Conservation (phyloP, 2,113 vertebrate genomes). For the Sisor rabdophorus region DNA sequence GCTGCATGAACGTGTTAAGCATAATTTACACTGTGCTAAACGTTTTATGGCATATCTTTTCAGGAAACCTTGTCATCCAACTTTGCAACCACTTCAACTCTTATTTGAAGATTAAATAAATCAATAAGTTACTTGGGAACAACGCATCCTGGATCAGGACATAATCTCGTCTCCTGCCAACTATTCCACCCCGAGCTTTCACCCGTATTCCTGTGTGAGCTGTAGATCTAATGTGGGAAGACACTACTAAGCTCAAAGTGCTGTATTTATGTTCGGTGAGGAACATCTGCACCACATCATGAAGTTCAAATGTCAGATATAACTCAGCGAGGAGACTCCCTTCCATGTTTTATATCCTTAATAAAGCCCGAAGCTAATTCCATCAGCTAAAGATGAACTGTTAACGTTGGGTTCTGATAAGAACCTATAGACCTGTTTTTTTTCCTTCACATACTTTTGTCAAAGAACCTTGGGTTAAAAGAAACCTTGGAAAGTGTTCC, state of each 20-base stretch:
- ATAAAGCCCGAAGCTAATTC: slow-evolving; percentile 41
- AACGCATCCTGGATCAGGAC: slow-evolving; percentile 35
- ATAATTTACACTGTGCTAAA: slow-evolving; percentile 34
- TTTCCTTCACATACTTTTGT: slow-evolving; percentile 14
- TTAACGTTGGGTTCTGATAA: slow-evolving; percentile 21
- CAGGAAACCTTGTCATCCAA: slow-evolving; percentile 36
- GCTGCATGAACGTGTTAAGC: slow-evolving; percentile 7
- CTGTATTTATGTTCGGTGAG: slow-evolving; percentile 34
- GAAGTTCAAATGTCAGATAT: slow-evolving; percentile 44
- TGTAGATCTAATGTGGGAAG: slow-evolving; percentile 42
- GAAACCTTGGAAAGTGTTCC: background rate
- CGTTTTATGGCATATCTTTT: slow-evolving; percentile 37
- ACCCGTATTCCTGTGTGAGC: slow-evolving; percentile 31
- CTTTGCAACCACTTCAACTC: slow-evolving; percentile 30
- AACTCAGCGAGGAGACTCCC: slow-evolving; percentile 33
- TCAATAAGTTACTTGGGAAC: slow-evolving; percentile 53
- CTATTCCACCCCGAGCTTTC: slow-evolving; percentile 49
- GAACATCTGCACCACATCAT: slow-evolving; percentile 42
- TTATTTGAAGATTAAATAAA: slow-evolving; percentile 45
- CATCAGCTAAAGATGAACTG: slow-evolving; percentile 41
- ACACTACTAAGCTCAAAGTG: slow-evolving; percentile 29
- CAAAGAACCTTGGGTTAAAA: too few relatives aligned
- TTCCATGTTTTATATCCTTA: slow-evolving; percentile 35
- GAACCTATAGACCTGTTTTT: slow-evolving; percentile 26
- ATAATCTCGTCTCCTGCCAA: slow-evolving; percentile 29